Evolutionary conservation across 2,888 invertebrate species (phyloP).

Genomic region (Escarpia spicata): DNA sequence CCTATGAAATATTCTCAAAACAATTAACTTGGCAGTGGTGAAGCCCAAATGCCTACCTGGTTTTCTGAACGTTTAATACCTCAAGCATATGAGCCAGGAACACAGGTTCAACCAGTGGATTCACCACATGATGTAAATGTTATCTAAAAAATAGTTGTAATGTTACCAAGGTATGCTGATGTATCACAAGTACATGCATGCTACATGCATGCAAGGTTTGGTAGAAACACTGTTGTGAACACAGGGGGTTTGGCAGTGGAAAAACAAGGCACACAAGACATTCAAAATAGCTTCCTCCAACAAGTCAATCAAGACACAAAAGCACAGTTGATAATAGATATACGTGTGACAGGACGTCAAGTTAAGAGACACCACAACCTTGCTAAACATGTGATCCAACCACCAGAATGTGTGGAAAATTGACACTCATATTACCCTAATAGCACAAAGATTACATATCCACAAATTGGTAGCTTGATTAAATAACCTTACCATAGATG

Average conservation of each 20-base stretch:
- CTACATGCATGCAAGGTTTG: neutral
- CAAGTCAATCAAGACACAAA: neutral
- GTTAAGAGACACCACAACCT: neutral
- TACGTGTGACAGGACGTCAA: neutral
- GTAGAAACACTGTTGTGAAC: neutral
- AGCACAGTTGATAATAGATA: neutral
- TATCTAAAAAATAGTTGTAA: too few species aligned
- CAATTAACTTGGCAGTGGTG: too few species aligned
- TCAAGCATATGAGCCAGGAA: too few species aligned
- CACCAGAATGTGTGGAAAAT: neutral
- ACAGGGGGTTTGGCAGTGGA: neutral
- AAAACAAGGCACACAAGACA: neutral
- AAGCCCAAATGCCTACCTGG: too few species aligned
- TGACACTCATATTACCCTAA: neutral
- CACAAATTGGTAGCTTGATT: neutral
- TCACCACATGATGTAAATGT: too few species aligned
- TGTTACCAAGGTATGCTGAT: too few species aligned
- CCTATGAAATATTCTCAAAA: too few species aligned
- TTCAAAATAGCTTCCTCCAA: neutral
- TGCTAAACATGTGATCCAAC: neutral
- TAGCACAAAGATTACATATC: neutral
- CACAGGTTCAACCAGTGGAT: too few species aligned
- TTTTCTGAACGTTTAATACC: too few species aligned
- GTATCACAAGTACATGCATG: too few species aligned
- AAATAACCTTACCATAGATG: too few species aligned